phyloP scores from a whole-genome alignment of 2,797 vertebrate species.

The Molothrus ater region DNA sequence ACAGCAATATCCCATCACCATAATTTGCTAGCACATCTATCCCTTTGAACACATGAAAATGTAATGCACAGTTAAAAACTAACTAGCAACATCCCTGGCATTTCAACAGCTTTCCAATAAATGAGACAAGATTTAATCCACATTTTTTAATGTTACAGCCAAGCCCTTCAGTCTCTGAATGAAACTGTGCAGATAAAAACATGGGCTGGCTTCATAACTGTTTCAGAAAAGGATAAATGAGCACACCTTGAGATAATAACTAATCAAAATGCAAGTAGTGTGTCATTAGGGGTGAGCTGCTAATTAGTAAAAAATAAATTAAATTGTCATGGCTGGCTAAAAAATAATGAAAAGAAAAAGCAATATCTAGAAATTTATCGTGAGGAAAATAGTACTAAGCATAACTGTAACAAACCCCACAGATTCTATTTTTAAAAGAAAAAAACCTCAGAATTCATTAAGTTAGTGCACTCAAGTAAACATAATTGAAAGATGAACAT shows the following conservation, averaged over 20 bases:
- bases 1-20: background rate
- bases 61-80: background rate
- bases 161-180: background rate
- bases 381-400: background rate
- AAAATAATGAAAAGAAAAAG: slow-evolving; percentile 49
- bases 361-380: slow-evolving; percentile 53
- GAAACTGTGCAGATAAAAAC: background rate
- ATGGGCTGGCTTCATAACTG: background rate
- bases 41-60: background rate
- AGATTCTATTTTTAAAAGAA: background rate
- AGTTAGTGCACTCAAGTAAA: background rate
- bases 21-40: background rate
- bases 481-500: background rate
- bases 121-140: background rate
- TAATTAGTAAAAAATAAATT: slow-evolving; percentile 76
- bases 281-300: slow-evolving; percentile 54
- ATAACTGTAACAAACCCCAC: background rate
- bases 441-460: background rate
- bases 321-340: slow-evolving; percentile 61
- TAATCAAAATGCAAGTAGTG: slow-evolving; percentile 37
- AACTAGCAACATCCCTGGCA: background rate
- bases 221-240: slow-evolving; percentile 2
- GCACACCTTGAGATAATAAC: slow-evolving; percentile 59
- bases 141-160: background rate
- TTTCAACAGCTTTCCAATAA: background rate